phyloP scores from a whole-genome alignment of 2,888 invertebrate genomes.

The Patella caerulea region DNA sequence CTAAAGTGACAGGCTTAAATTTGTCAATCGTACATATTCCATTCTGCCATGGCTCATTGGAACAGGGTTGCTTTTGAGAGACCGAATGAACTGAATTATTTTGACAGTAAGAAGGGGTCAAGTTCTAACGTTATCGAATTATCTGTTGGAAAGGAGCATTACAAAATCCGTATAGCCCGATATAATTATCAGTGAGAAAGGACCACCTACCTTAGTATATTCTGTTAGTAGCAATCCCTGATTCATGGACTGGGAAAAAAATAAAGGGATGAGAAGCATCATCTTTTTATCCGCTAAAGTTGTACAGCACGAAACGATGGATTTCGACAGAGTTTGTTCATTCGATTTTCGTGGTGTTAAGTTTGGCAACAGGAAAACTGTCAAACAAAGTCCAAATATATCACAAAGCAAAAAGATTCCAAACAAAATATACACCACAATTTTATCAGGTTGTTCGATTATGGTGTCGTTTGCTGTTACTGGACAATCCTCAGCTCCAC shows the following conservation, averaged over 20 bases:
- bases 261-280: conserved; percentile 56
- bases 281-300: conserved; percentile 44
- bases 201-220: conserved; percentile 60
- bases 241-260: conserved; percentile 59
- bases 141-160: too few species aligned
- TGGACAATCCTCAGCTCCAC: conserved; percentile 52
- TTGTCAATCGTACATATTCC: too few species aligned
- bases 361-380: conserved; percentile 46
- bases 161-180: too few species aligned
- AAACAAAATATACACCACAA: conserved; percentile 51
- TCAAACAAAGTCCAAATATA: conserved; percentile 48
- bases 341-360: conserved; percentile 22
- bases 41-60: too few species aligned
- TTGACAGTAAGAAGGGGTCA: too few species aligned
- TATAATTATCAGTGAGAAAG: too few species aligned
- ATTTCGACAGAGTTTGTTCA: conserved; percentile 29
- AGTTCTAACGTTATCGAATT: too few species aligned
- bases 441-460: conserved; percentile 39
- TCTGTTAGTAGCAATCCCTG: conserved; percentile 62
- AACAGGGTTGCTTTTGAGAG: too few species aligned
- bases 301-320: conserved; percentile 39
- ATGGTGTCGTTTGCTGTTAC: conserved; percentile 32
- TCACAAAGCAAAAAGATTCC: conserved; percentile 52
- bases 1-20: too few species aligned
- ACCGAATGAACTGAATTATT: too few species aligned